phyloP scores from a whole-genome alignment of 1,140 invertebrate genomes.

The Panulirus ornatus region DNA sequence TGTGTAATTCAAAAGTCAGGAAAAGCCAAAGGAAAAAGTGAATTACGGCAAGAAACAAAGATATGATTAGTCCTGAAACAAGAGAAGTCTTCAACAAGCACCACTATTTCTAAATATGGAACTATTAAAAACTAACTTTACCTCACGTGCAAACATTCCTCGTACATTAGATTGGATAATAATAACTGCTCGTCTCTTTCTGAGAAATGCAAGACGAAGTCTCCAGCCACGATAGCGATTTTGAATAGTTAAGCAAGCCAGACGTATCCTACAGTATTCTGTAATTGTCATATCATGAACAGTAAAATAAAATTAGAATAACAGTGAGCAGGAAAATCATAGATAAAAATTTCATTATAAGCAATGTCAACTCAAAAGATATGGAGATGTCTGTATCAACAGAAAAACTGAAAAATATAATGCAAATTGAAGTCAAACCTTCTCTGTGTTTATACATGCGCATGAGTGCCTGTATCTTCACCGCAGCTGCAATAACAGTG shows the following conservation, averaged over 20 bases:
- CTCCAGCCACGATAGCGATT: conserved; percentile 93
- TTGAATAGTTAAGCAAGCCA: conserved; percentile 89
- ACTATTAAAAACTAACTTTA: conserved; percentile 32
- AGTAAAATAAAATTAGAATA: conserved; percentile 1
- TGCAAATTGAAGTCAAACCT: conserved; percentile 78
- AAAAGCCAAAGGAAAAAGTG: too few species aligned
- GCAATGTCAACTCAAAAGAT: too few species aligned
- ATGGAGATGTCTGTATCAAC: too few species aligned
- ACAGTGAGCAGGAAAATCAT: neutral
- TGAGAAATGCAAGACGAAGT: conserved; percentile 88
- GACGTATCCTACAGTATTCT: conserved; percentile 83
- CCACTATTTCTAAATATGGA: neutral
- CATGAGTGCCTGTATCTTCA: conserved; percentile 90
- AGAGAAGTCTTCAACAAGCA: too few species aligned
- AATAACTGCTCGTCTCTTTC: conserved; percentile 89
- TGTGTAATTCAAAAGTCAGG: too few species aligned
- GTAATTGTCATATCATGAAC: conserved; percentile 14
- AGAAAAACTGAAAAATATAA: too few species aligned
- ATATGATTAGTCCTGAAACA: too few species aligned
- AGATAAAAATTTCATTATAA: too few species aligned
- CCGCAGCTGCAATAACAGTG: conserved; percentile 85
- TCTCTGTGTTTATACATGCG: conserved; percentile 83
- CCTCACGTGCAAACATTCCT: conserved; percentile 93
- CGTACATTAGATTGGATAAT: conserved; percentile 93
- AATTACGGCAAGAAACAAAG: too few species aligned